Conservation (phyloP, 2,113 vertebrate species). For the Psammodynastes pulverulentus region DNA sequence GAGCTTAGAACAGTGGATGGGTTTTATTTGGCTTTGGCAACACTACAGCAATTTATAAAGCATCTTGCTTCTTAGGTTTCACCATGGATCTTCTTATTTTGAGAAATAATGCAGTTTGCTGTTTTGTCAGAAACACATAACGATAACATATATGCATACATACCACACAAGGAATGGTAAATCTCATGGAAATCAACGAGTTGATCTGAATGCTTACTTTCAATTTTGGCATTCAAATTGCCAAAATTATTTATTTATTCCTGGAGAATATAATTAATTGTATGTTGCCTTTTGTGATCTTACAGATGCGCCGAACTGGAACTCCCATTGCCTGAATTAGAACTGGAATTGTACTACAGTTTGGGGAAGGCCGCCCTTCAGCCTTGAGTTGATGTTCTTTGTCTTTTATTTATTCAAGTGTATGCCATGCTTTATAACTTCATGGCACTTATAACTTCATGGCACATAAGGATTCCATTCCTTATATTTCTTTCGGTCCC, state of each 20-base stretch:
- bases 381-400: not conserved
- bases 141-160: not conserved
- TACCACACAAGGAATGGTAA: not conserved
- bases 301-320: not conserved
- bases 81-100: not conserved
- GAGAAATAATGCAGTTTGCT: not conserved
- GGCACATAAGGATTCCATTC: not conserved
- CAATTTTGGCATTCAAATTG: not conserved
- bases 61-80: not conserved
- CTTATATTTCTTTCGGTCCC: not conserved
- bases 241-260: not conserved
- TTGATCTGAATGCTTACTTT: not conserved
- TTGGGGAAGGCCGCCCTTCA: not conserved
- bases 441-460: not conserved
- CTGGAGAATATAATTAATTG: not conserved
- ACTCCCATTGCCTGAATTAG: not conserved
- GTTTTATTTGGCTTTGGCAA: not conserved
- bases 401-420: not conserved
- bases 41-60: not conserved
- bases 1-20: not conserved
- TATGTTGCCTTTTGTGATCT: not conserved
- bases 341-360: not conserved
- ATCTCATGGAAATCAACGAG: not conserved
- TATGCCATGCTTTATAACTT: not conserved
- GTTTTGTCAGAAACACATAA: not conserved